phyloP scores from a whole-genome alignment of 2,888 invertebrate species.

The Stegophylla sp. region DNA sequence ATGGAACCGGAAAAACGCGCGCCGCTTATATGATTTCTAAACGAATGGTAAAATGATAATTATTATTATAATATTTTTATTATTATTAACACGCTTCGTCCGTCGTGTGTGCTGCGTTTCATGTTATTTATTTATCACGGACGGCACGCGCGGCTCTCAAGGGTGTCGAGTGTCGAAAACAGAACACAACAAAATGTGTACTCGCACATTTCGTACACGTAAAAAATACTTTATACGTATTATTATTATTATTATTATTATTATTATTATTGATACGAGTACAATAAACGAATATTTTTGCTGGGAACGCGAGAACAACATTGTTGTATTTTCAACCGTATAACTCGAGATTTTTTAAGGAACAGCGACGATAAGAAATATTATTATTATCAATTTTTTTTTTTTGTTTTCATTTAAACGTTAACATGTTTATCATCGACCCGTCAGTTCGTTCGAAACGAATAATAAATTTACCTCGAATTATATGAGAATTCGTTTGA shows the following conservation, averaged over 20 bases:
- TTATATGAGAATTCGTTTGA: neutral
- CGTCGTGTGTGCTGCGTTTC: too few relatives aligned
- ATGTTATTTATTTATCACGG: conserved; percentile 16
- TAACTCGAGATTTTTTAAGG: conserved; percentile 5
- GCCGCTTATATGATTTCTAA: neutral
- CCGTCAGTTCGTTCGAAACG: neutral
- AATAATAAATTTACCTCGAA: conserved; percentile 23
- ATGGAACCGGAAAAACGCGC: conserved; percentile 13
- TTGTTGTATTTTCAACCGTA: neutral
- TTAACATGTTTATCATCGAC: neutral
- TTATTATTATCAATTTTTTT: too few relatives aligned
- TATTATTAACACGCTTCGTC: too few relatives aligned
- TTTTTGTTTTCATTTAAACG: too few relatives aligned
- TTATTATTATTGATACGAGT: too few relatives aligned
- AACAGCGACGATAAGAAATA: neutral
- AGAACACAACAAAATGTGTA: too few relatives aligned
- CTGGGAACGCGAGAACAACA: neutral
- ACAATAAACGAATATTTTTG: neutral
- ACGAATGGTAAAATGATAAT: neutral
- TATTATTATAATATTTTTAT: too few relatives aligned
- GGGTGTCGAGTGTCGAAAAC: neutral
- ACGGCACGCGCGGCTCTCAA: neutral
- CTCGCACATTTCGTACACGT: too few relatives aligned
- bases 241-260: too few relatives aligned
- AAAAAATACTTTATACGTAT: neutral